phyloP scores from a whole-genome alignment of 2,113 vertebrate genomes.

The Aix galericulata region DNA sequence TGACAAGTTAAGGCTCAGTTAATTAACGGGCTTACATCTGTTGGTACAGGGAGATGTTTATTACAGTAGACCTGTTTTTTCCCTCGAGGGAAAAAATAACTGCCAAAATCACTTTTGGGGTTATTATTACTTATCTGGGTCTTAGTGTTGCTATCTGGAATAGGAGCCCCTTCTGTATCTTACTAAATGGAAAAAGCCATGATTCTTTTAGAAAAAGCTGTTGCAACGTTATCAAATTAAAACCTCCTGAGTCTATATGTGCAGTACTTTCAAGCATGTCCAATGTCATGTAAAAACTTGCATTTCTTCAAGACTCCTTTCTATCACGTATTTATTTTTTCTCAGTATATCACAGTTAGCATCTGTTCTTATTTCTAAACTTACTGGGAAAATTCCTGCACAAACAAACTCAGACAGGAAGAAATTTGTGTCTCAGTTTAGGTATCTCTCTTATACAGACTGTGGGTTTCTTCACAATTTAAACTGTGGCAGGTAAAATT shows the following conservation, averaged over 20 bases:
- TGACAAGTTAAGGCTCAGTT: not conserved
- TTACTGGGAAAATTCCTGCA: slow-evolving; percentile 30
- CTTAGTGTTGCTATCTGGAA: not conserved
- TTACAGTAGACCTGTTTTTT: not conserved
- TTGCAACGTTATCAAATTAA: not conserved
- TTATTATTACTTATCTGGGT: not conserved
- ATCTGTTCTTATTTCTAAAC: slow-evolving; percentile 51
- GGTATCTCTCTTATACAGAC: not conserved
- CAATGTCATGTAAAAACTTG: not conserved
- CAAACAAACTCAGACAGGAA: slow-evolving; percentile 25
- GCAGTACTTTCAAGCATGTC: not conserved
- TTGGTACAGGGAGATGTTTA: not conserved
- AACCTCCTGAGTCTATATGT: not conserved
- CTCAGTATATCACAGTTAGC: slow-evolving; percentile 42
- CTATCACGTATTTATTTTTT: slow-evolving; percentile 41
- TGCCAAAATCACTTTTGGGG: not conserved
- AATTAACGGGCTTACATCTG: not conserved
- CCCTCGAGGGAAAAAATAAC: not conserved
- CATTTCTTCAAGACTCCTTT: slow-evolving; percentile 12
- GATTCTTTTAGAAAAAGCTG: not conserved
- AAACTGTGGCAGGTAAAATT: slow-evolving; percentile 29
- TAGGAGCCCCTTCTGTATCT: not conserved
- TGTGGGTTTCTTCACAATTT: slow-evolving; percentile 35
- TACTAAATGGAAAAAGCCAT: not conserved
- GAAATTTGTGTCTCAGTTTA: not conserved